phyloP scores from a whole-genome alignment of 92 coral and sea anemone species.

The Hydrozoanthus gracilis region DNA sequence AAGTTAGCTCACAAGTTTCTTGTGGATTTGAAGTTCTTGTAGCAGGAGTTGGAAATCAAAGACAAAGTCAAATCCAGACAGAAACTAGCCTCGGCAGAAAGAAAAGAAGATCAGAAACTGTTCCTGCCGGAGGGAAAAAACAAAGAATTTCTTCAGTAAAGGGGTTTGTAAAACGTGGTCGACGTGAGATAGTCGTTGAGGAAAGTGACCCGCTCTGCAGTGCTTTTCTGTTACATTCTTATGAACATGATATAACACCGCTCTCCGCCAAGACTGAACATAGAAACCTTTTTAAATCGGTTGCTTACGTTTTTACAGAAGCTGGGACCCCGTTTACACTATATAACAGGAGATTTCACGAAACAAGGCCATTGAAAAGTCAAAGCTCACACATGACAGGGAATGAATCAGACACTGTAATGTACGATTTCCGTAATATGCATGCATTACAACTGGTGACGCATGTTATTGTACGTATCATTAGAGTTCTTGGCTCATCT shows the following conservation, averaged over 20 bases:
- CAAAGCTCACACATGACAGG: constrained; percentile 26
- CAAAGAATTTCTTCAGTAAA: background rate
- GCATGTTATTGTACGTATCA: constrained; percentile 76
- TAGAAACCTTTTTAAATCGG: constrained; percentile 63
- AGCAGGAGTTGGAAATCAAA: constrained; percentile 60
- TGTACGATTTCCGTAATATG: constrained; percentile 68
- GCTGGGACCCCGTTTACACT: constrained; percentile 71
- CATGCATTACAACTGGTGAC: constrained; percentile 69
- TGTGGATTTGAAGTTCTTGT: constrained; percentile 86
- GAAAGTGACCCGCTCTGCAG: background rate
- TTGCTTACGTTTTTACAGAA: constrained; percentile 66
- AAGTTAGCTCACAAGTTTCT: constrained; percentile 90
- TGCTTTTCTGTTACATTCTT: constrained; percentile 49
- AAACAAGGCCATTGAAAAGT: constrained; percentile 21
- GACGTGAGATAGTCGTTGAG: background rate
- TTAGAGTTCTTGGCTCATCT: constrained; percentile 72
- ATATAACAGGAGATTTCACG: constrained; percentile 65
- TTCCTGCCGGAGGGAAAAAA: constrained; percentile 5
- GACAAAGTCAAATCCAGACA: background rate
- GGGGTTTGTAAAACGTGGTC: background rate
- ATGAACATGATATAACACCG: constrained; percentile 61
- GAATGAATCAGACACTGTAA: constrained; percentile 26
- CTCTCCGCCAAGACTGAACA: constrained; percentile 75
- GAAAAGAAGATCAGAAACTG: constrained; percentile 28
- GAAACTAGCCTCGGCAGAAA: background rate